Conservation (phyloP, 2,888 invertebrate species). For the Drosophila putrida region DNA sequence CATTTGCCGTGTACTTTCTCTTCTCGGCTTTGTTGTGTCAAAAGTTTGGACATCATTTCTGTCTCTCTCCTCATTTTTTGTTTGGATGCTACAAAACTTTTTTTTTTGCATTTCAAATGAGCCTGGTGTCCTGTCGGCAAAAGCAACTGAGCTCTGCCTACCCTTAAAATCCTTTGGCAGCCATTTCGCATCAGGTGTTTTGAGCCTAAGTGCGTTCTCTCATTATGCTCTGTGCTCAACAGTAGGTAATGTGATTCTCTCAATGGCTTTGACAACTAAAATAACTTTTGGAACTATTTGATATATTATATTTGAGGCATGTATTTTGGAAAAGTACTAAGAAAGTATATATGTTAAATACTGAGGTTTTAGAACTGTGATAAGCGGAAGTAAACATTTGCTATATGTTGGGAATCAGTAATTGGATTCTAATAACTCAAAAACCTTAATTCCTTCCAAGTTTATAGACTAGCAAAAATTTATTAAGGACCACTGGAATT, state of each 20-base stretch:
- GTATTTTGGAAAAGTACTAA: no score
- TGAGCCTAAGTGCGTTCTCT: constrained; percentile 59
- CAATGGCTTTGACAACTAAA: constrained; percentile 7
- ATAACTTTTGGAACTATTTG: background rate
- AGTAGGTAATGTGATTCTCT: background rate
- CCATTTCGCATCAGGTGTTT: constrained; percentile 65
- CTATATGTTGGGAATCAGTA: no score
- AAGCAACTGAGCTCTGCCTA: constrained; percentile 26
- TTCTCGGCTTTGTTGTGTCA: constrained; percentile 58
- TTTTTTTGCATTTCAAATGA: constrained; percentile 70
- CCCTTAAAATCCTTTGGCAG: constrained; percentile 61
- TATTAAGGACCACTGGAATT: no score
- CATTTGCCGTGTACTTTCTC: constrained; percentile 37
- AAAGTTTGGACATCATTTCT: constrained; percentile 63
- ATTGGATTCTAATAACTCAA: no score
- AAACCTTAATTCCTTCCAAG: no score
- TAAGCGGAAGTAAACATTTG: no score
- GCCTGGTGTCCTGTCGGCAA: constrained; percentile 27
- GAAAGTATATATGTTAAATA: no score
- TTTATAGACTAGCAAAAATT: no score
- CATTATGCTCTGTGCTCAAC: constrained; percentile 44
- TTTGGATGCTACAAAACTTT: constrained; percentile 40
- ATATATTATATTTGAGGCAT: background rate
- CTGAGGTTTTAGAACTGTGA: no score
- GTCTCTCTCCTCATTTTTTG: constrained; percentile 10